Evolutionary conservation across 1,140 invertebrate genomes (phyloP).

Genomic region (Drosophila parabipectinata): DNA sequence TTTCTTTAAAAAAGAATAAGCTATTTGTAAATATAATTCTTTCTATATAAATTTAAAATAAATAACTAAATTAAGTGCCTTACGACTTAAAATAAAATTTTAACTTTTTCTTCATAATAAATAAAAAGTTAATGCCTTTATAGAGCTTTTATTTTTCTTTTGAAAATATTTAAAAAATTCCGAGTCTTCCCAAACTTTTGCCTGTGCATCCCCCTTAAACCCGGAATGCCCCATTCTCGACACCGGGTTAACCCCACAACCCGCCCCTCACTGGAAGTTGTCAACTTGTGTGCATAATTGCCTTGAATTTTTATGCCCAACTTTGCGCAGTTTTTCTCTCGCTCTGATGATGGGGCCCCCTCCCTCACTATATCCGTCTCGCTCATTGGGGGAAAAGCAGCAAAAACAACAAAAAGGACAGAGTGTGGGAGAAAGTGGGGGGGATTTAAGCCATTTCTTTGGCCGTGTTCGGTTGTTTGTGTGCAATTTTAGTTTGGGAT

Average conservation of each 20-base stretch:
- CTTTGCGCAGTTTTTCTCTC: slow-evolving; percentile 59
- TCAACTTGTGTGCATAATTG: slow-evolving; percentile 81
- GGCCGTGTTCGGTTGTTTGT: slow-evolving; percentile 59
- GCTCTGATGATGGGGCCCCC: background rate
- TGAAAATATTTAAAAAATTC: slow-evolving; percentile 5
- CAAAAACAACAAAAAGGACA: background rate
- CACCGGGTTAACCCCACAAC: background rate
- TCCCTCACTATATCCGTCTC: slow-evolving; percentile 11
- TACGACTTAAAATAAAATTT: too few species aligned
- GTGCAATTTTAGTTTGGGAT: slow-evolving; percentile 83
- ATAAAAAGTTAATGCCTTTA: too few species aligned
- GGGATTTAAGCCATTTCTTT: slow-evolving; percentile 41
- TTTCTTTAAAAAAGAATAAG: too few species aligned
- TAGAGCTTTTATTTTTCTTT: too few species aligned
- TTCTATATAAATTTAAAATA: too few species aligned
- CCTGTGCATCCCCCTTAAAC: slow-evolving; percentile 1
- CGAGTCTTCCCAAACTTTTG: background rate
- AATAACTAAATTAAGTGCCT: too few species aligned
- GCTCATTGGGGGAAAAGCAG: slow-evolving; percentile 3
- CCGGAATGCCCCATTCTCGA: background rate
- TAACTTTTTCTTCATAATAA: too few species aligned
- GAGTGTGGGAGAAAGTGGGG: background rate
- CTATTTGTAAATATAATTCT: too few species aligned
- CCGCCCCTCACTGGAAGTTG: slow-evolving; percentile 60
- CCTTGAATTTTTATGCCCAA: slow-evolving; percentile 69